These are phyloP conservation scores for Nibea albiflora DNA, from an alignment of 2,113 vertebrate species.

Conservation along the genomic window DNA sequence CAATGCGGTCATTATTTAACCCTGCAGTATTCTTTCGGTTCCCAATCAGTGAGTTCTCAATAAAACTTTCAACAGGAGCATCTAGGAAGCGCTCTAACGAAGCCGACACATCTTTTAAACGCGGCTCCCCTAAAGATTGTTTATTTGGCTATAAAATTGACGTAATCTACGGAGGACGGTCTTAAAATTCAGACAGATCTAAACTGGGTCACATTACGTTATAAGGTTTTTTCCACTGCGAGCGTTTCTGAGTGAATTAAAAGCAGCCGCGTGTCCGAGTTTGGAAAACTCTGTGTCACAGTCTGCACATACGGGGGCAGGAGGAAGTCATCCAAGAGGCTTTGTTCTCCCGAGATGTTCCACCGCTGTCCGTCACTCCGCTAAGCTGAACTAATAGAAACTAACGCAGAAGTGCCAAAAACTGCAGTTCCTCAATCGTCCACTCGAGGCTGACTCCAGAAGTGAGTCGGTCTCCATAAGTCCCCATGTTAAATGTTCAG, in stretches of 20 bases:
- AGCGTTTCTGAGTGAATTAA: slow-evolving; percentile 64
- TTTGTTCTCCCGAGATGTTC: slow-evolving; percentile 19
- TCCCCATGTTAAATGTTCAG: too few species aligned
- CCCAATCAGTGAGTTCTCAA: slow-evolving; percentile 14
- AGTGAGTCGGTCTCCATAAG: too few species aligned
- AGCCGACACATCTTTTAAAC: slow-evolving; percentile 40
- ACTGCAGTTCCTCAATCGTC: too few species aligned
- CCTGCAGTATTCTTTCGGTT: slow-evolving; percentile 33
- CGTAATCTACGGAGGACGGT: slow-evolving; percentile 50
- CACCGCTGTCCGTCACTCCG: not conserved
- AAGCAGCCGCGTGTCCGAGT: slow-evolving; percentile 68
- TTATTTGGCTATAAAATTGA: slow-evolving; percentile 71
- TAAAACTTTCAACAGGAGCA: slow-evolving; percentile 65
- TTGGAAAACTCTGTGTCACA: slow-evolving; percentile 56
- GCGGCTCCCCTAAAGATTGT: slow-evolving; percentile 21
- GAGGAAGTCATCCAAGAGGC: not conserved
- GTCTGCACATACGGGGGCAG: slow-evolving; percentile 17
- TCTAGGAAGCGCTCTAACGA: slow-evolving; percentile 59
- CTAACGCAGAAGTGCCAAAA: not conserved
- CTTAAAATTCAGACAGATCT: slow-evolving; percentile 44
- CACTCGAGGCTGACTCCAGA: too few species aligned
- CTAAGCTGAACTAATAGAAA: not conserved
- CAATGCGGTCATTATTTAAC: slow-evolving; percentile 17
- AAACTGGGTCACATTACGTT: slow-evolving; percentile 77
- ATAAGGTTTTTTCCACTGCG: slow-evolving; percentile 64